These are phyloP conservation scores for Apaloderma vittatum DNA, from an alignment of 2,113 vertebrate genomes.

Conservation along the genomic window DNA sequence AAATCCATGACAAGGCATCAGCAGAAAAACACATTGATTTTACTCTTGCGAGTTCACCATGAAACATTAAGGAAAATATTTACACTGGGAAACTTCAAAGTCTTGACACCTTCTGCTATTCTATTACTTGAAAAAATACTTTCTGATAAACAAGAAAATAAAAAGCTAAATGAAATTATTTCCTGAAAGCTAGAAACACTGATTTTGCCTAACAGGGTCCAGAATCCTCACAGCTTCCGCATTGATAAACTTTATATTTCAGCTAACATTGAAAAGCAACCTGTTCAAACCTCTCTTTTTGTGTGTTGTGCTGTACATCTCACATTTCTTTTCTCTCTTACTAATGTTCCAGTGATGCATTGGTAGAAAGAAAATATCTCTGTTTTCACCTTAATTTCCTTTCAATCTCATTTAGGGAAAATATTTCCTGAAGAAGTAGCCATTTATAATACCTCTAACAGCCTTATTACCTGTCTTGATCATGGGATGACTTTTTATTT, in stretches of 20 bases:
- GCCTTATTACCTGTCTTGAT: not conserved
- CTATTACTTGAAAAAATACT: not conserved
- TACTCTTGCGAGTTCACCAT: not conserved
- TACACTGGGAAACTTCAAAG: not conserved
- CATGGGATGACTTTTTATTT: not conserved
- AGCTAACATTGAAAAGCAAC: not conserved
- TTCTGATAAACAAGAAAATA: not conserved
- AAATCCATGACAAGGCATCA: not conserved
- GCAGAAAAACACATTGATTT: not conserved
- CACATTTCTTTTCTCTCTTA: not conserved
- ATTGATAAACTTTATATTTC: not conserved
- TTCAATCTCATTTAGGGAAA: not conserved
- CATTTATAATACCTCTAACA: not conserved
- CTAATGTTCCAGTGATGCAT: not conserved
- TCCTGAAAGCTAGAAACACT: not conserved
- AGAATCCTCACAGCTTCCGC: not conserved
- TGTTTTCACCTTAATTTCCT: not conserved
- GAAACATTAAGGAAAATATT: not conserved
- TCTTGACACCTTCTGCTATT: not conserved
- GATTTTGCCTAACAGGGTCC: not conserved
- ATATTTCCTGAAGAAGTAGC: not conserved
- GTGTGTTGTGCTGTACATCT: not conserved
- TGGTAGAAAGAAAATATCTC: not conserved
- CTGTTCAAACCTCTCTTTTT: not conserved
- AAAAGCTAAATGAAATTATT: not conserved